Base-by-base conservation (phyloP, 1,140 invertebrate genomes). In the Monomorium pharaonis region DNA sequence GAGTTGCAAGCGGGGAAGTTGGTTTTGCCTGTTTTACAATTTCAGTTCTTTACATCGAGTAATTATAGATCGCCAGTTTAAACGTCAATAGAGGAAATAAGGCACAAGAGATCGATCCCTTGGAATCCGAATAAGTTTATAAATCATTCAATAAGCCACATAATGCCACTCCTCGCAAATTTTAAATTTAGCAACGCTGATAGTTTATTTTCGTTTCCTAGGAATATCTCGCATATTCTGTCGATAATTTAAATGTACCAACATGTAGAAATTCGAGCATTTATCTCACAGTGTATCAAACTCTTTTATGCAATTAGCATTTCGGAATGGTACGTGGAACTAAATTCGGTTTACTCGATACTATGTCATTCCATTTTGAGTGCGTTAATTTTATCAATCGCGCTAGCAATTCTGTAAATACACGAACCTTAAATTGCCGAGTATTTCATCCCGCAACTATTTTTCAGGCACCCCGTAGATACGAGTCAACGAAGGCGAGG, bases 381-480 rank as follows among this genome's bases (percentile, higher is more conserved):
- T 33, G 21, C 12, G 16, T 56, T 67, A 44, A 67, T 67, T 30
- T 72, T 44, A 30, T 18, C 51, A 70, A 21, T 70, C 33, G 18
- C 10, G 16, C 70, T n/a, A 70, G 42, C 42, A 81, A 72, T 72
- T 58, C 2, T 4, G 33, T 14, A 21, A 80, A 69, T 44, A 37
- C n/a, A 6, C 30, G n/a, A 62, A 72, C 42, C 67, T 4, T n/a
- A n/a, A n/a, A n/a, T n/a, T 42, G 18, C 12, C 44, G 9, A 21
- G 42, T 24, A 14, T 4, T 33, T 24, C 10, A 18, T 54, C 44
- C 10, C 33, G 12, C 27, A 49, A 47, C 7, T 88, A 91, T 78
- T 90, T 92, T 77, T 75, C 44, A 90, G 87, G 70, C 92, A 93
- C 90, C 91, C 89, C 87, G 91, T 93, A 92, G 84, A 67, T 89